Conservation (phyloP, 1,140 invertebrate genomes). For the Macrocentrus cingulum region DNA sequence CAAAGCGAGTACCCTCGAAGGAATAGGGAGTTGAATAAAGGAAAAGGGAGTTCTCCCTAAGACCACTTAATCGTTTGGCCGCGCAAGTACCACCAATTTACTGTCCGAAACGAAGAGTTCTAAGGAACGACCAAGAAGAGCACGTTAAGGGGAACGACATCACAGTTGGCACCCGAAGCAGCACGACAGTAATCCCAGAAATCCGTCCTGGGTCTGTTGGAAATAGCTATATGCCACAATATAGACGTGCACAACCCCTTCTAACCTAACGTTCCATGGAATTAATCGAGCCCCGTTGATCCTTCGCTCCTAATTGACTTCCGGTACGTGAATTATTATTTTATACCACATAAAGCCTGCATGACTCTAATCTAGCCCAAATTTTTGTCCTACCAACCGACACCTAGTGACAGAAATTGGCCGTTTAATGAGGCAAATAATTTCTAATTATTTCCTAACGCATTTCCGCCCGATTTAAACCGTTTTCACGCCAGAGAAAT, state of each 20-base stretch:
- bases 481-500: too few species aligned
- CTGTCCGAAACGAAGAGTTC: slow-evolving; percentile 17
- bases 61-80: slow-evolving; percentile 20
- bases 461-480: too few species aligned
- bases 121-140: neutral
- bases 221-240: neutral
- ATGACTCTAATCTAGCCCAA: neutral
- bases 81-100: slow-evolving; percentile 17
- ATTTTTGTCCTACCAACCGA: neutral
- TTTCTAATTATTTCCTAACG: too few species aligned
- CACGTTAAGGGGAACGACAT: neutral
- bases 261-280: slow-evolving; percentile 14
- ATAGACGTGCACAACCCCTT: slow-evolving; percentile 11
- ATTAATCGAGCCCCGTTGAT: slow-evolving; percentile 16
- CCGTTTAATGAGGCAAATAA: too few species aligned
- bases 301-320: slow-evolving; percentile 22
- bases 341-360: neutral
- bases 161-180: slow-evolving; percentile 22
- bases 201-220: slow-evolving; percentile 12
- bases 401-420: neutral
- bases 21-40: neutral
- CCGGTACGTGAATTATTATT: slow-evolving; percentile 1
- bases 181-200: slow-evolving; percentile 11
- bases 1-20: neutral
- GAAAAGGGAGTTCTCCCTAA: slow-evolving; percentile 3